phyloP scores from a whole-genome alignment of 2,888 invertebrate species.

The Agonopterix arenella region DNA sequence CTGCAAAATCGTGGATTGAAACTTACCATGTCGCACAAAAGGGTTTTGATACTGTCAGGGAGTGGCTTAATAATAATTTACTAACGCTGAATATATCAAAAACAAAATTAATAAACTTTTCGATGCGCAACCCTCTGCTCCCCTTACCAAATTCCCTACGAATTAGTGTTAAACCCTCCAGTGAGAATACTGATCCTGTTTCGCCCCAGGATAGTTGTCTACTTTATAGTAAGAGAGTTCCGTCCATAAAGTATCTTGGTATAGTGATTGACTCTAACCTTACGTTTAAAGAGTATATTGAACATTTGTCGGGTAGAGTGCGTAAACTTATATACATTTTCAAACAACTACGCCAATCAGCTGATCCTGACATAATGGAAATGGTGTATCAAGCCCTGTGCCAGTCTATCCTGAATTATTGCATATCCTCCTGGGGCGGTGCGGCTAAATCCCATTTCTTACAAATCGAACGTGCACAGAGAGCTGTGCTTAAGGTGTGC shows the following conservation, averaged over 20 bases:
- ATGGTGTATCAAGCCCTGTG: constrained; percentile 11
- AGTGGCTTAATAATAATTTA: constrained; percentile 5
- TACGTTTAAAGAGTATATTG: constrained; percentile 7
- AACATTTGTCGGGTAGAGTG: constrained; percentile 7
- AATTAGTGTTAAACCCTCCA: neutral
- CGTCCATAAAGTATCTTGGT: constrained; percentile 4
- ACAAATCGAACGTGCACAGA: neutral
- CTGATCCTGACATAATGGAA: constrained; percentile 9
- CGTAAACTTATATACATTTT: constrained; percentile 13
- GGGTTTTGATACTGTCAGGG: neutral
- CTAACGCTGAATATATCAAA: constrained; percentile 6
- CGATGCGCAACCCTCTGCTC: constrained; percentile 3
- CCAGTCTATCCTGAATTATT: constrained; percentile 14
- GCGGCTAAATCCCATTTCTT: constrained; percentile 6
- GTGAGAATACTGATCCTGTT: neutral
- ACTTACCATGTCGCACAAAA: neutral
- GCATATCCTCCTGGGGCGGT: constrained; percentile 14
- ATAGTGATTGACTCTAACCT: constrained; percentile 7
- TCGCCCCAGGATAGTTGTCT: neutral
- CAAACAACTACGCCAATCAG: constrained; percentile 9
- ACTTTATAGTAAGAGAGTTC: neutral
- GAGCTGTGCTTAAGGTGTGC: neutral
- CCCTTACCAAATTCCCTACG: constrained; percentile 1
- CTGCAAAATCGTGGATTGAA: neutral
- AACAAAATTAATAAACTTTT: constrained; percentile 5